Conservation (phyloP, 2,113 vertebrate genomes). For the Odocoileus virginianus region DNA sequence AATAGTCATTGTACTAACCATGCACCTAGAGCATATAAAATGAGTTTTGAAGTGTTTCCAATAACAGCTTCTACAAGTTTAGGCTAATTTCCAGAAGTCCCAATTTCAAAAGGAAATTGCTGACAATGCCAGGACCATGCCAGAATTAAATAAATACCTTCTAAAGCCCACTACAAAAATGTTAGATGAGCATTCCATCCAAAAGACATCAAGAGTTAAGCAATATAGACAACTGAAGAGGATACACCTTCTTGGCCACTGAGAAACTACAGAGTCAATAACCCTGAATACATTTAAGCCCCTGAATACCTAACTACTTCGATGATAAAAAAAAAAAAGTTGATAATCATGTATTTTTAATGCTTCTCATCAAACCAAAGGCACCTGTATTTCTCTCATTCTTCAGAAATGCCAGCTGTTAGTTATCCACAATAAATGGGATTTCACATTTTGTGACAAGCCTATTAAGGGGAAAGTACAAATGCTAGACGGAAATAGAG, state of each 20-base stretch:
- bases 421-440: constrained; percentile 41
- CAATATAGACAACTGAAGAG: neutral
- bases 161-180: neutral
- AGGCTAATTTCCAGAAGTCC: neutral
- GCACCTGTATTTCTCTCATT: constrained; percentile 23
- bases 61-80: neutral
- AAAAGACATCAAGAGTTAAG: neutral
- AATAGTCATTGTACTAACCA: neutral
- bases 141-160: neutral
- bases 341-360: constrained; percentile 25
- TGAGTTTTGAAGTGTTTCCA: neutral
- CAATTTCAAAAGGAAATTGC: constrained; percentile 5
- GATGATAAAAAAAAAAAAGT: neutral
- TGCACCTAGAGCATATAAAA: neutral
- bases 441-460: constrained; percentile 65
- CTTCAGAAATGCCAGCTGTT: constrained; percentile 52
- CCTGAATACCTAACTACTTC: neutral
- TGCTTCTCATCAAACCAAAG: constrained; percentile 40
- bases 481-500: constrained; percentile 14
- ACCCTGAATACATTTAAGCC: neutral
- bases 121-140: neutral
- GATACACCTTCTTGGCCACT: neutral
- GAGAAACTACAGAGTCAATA: neutral
- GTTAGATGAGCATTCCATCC: neutral
- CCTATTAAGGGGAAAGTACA: constrained; percentile 44